Percentiles rank a stretch among this genome's conserved stretches.
phyloP scores from a whole-genome alignment of 2,888 invertebrate species.

The Netelia melanura region DNA sequence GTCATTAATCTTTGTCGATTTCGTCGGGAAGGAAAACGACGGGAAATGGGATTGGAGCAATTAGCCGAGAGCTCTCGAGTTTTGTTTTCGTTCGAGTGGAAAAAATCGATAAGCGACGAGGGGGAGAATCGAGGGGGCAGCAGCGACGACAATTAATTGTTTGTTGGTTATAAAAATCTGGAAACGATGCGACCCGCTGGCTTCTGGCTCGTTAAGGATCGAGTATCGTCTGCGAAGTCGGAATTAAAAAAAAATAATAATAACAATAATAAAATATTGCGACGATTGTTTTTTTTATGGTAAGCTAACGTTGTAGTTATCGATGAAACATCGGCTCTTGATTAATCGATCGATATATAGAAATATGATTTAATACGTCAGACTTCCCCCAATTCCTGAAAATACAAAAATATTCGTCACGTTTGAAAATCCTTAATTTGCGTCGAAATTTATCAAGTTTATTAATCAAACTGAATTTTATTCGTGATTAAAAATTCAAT shows the following conservation, averaged over 20 bases:
- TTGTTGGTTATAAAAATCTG: constrained; percentile 37
- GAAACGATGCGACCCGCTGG: constrained; percentile 13
- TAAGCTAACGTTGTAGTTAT: neutral
- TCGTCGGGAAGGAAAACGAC: neutral
- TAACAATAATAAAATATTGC: neutral
- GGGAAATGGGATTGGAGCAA: constrained; percentile 37
- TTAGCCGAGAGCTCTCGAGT: constrained; percentile 44
- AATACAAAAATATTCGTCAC: neutral
- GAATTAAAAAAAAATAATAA: no score
- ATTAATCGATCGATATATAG: neutral
- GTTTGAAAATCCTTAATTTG: neutral
- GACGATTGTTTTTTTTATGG: constrained; percentile 13
- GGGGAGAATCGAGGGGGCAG: neutral
- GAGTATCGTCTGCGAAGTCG: constrained; percentile 2
- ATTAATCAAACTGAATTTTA: neutral
- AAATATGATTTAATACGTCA: no score
- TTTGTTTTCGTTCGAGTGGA: constrained; percentile 18
- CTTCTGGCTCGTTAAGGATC: constrained; percentile 25
- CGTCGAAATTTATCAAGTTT: no score
- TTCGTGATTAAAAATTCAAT: no score
- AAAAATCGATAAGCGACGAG: constrained; percentile 47
- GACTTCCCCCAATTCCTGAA: no score
- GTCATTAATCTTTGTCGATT: constrained; percentile 8
- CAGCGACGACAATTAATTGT: constrained; percentile 47
- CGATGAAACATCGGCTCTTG: neutral